Base-by-base conservation (phyloP, 2,888 invertebrate species). In the Napeogenes sylphis region DNA sequence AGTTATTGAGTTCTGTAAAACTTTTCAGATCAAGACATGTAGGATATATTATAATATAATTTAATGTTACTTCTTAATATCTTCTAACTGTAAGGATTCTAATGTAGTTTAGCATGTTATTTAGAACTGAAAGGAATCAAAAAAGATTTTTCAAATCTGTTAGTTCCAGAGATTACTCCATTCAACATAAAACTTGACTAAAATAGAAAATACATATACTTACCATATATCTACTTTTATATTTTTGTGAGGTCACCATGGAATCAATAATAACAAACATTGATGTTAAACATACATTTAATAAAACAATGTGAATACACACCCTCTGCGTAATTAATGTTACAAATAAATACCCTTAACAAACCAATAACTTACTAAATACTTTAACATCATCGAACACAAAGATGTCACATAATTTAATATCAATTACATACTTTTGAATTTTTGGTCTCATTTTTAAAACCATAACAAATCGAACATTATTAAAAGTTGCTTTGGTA, bases 401-500 rank as follows among this genome's bases (percentile, higher is more conserved):
- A 55, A 65, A 10, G 61, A 46, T 65, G 61, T 65, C 63, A 67
- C 61, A 62, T 55, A 45, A 38, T 8, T 14, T 46, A 53, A 61
- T 46, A 54, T 14, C 56, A 61, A 59, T 62, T 56, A 55, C 30
- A 59, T 46, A 38, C 56, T 61, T 64, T 62, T 61, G 64, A 60
- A 61, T 58, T 55, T 65, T 65, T 62, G 63, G 67, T 69, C 67
- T 59, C 51, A 58, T 38, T 62, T 57, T 58, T 65, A 56, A 69
- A 65, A 62, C 53, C 53, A 45, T 58, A 59, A 67, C 61, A 66
- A n/a, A 65, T 55, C 65, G 65, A 67, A 67, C 59, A 56, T 61
- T 51, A 59, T 64, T 69, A 61, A 69, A 74, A 72, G 70, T 69
- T 74, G 75, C 75, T 78, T 78, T 78, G 78, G 77, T 78, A 75